Evolutionary conservation across 2,888 invertebrate species (phyloP).

Genomic region (Diarsia brunnea): DNA sequence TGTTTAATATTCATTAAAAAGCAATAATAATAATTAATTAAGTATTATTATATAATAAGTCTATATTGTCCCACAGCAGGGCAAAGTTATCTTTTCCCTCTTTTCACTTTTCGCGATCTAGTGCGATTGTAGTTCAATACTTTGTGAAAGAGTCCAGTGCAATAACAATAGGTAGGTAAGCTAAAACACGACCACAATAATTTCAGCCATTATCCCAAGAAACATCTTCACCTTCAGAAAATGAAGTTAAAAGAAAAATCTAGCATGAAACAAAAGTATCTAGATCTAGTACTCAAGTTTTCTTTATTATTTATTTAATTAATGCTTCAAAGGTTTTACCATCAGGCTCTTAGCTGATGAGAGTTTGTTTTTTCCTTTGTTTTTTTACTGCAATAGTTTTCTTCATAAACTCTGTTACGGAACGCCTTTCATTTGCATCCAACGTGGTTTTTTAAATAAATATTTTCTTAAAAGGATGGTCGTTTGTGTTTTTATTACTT

Average conservation of each 20-base stretch:
- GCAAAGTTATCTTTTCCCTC: too few species aligned
- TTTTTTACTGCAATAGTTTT: slow-evolving; percentile 58
- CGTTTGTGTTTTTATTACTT: slow-evolving; percentile 8
- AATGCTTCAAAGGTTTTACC: slow-evolving; percentile 34
- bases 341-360: slow-evolving; percentile 71
- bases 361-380: slow-evolving; percentile 38
- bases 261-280: slow-evolving; percentile 9
- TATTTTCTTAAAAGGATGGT: not conserved
- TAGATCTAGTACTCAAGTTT: slow-evolving; percentile 28
- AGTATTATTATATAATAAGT: too few species aligned
- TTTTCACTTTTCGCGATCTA: too few species aligned
- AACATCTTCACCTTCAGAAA: not conserved
- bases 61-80: too few species aligned
- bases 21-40: too few species aligned
- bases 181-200: not conserved
- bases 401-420: slow-evolving; percentile 50
- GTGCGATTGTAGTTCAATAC: too few species aligned
- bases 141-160: too few species aligned
- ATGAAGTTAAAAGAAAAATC: not conserved
- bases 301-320: slow-evolving; percentile 51
- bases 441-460: slow-evolving; percentile 11
- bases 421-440: slow-evolving; percentile 47
- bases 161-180: too few species aligned
- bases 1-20: too few species aligned
- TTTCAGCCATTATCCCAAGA: not conserved